Evolutionary conservation across 2,888 invertebrate species (phyloP), one percentile per base, ranked within the genome.

Genomic region (Blastobasis adustella): DNA sequence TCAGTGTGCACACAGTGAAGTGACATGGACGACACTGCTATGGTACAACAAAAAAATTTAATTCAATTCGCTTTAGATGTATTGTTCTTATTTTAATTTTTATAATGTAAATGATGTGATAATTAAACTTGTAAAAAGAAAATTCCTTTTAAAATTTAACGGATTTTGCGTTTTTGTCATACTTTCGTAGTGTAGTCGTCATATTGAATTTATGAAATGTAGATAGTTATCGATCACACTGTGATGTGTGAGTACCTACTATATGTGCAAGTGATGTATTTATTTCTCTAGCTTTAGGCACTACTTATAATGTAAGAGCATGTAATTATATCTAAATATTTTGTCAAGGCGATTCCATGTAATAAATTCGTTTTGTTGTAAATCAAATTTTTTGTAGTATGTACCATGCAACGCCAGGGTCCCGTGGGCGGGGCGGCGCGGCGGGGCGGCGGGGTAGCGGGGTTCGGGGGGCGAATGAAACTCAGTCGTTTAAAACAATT

Each of bases 401-500:
- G 23, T 23, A 23, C 23, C 23, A 23, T 23, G 23, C 41, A 41
- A 41, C 2, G 41, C 41, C 41, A 4, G 41, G 9, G 9, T 41
- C 41, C 8, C 41, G 41, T 4, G 4, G 9, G 8, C 9, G 8
- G 41, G 41, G 41, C 9, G 7, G 9, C 41, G 41, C 8, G 41
- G 41, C 36, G 43, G 42, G 42, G 4, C 37, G 9, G 46, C 36
- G 5, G 36, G 6, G 8, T 1, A 45, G 36, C 3, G 5, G 8
- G 10, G 10, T 46, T 46, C 46, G 9, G 2, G 23, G 9, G 10
- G 36, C 36, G 10, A 77, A 72, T 71, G 62, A 82, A 76, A 77
- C 63, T 54, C 62, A 50, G 59, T 50, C 60, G 52, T 70, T 83
- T 72, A 80, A 86, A 86, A 86, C 86, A 86, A 86, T 84, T 83